Base-by-base conservation (phyloP, 35 echinoderm and acorn worm genomes). In the Acanthaster planci region DNA sequence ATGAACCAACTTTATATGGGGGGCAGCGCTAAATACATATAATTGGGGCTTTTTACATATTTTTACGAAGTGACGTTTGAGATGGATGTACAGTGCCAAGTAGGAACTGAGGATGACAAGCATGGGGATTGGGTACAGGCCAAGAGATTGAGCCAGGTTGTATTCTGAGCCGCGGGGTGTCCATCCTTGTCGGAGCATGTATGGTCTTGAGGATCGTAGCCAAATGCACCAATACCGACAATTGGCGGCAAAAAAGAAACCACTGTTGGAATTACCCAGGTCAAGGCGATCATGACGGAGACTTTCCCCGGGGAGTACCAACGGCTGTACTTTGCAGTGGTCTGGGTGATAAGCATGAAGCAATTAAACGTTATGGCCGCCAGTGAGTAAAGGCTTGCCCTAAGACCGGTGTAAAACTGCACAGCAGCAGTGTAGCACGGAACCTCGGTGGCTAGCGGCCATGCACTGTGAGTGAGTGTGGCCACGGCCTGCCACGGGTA, bases 171-270 rank as follows among this genome's bases (percentile, higher is more conserved):
- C 51, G 17, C 17, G 42, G 52, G 77, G 39, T 94, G 87, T 2
- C n/a, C 23, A 35, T 84, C 81, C 16, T 80, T 77, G 6, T 94
- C 84, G 0, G 88, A 80, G 37, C 91, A 93, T 18, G 87, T 88
- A 34, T 88, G 84, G 83, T 86, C 81, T 50, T 76, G 44, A 26
- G 51, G 31, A 42, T 94, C 88, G 55, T 90, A 94, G 4, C 92
- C 92, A 8, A 94, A 52, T 7, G 10, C 36, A 17, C 77, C 77
- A 22, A 79, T 40, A 37, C 38, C 19, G 1, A 79, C 18, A 79
- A 79, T 5, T 40, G 14, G 77, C 37, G 77, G 77, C 7, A 79
- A 8, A 15, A 79, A 51, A 16, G 39, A 9, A 10, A 79, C 0
- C 14, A 7, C 9, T 2, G 29, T 16, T 2, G 77, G 38, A 39